phyloP scores from a whole-genome alignment of 2,888 invertebrate species.

The Drosophila kambysellisi region DNA sequence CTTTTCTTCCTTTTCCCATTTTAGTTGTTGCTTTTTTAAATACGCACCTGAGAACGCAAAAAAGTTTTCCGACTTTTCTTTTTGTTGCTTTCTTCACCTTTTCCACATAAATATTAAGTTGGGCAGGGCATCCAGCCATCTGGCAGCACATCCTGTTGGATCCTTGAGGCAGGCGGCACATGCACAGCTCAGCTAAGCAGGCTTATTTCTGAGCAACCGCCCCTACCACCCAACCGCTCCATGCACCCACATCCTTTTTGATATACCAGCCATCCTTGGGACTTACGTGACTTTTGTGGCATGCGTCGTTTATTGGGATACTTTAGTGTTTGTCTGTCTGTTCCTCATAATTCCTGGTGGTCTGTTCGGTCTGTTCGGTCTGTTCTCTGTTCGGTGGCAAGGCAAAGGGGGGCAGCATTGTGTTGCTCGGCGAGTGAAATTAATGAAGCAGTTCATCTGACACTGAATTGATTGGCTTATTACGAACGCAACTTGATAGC shows the following conservation, averaged over 20 bases:
- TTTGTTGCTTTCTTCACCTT: slow-evolving; percentile 13
- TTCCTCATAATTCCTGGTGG: slow-evolving; percentile 44
- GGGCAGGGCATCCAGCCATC: slow-evolving; percentile 19
- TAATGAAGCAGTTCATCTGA: slow-evolving; percentile 79
- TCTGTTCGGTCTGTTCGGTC: neutral
- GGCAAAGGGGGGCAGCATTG: slow-evolving; percentile 7
- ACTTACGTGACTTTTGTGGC: slow-evolving; percentile 75
- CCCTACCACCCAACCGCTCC: too few species aligned
- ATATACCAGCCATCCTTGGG: neutral
- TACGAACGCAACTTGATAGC: slow-evolving; percentile 67
- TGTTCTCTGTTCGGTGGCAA: neutral
- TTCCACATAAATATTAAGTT: slow-evolving; percentile 67
- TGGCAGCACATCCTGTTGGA: slow-evolving; percentile 35
- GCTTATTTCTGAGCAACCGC: slow-evolving; percentile 35
- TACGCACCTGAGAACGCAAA: slow-evolving; percentile 61
- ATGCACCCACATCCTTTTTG: neutral
- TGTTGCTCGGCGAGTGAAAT: slow-evolving; percentile 60
- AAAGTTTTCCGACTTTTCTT: neutral
- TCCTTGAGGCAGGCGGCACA: slow-evolving; percentile 40
- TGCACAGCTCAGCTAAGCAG: slow-evolving; percentile 50
- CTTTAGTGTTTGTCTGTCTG: slow-evolving; percentile 31
- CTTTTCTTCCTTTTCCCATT: slow-evolving; percentile 19
- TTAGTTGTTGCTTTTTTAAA: slow-evolving; percentile 43
- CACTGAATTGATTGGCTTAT: slow-evolving; percentile 80
- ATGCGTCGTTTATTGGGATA: slow-evolving; percentile 60